Percentiles rank a stretch among this genome's conserved stretches.
Evolutionary conservation across 1,140 invertebrate species (phyloP).

Genomic region (Stenopsyche tienmushanensis): DNA sequence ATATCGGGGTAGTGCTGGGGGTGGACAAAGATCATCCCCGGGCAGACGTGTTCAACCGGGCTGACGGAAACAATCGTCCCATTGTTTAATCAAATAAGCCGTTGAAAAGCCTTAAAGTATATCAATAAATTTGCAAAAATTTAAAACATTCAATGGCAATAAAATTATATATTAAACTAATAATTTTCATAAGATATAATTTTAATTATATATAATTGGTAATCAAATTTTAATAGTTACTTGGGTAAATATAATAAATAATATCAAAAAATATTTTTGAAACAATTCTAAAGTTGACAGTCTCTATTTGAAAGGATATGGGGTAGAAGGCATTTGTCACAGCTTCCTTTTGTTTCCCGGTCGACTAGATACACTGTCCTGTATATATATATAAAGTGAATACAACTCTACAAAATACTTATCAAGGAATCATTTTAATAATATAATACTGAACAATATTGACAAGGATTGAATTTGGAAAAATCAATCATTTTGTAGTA

Average conservation of each 20-base stretch:
- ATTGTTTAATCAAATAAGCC: not conserved
- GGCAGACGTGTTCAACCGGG: not conserved
- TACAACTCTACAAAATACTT: conserved; percentile 14
- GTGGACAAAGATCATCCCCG: conserved; percentile 8
- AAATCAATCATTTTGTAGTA: too few relatives aligned
- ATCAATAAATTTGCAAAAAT: too few relatives aligned
- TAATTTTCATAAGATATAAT: not conserved
- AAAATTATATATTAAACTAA: not conserved
- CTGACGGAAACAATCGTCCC: too few relatives aligned
- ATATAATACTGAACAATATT: too few relatives aligned
- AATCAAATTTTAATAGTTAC: too few relatives aligned
- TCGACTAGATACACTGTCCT: conserved; percentile 17
- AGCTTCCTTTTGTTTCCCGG: conserved; percentile 34
- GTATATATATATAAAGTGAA: conserved; percentile 13
- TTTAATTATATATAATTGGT: not conserved
- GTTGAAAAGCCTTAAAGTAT: not conserved
- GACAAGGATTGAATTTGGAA: too few relatives aligned
- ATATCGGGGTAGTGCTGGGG: conserved; percentile 34
- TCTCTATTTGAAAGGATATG: conserved; percentile 1
- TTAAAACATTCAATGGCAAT: too few relatives aligned
- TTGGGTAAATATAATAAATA: too few relatives aligned
- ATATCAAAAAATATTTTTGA: not conserved
- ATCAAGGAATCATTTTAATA: too few relatives aligned
- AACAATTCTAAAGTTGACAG: not conserved
- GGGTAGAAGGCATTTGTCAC: conserved; percentile 32